Percentiles rank a stretch among this genome's conserved stretches.
Conservation (phyloP, 23 tunicate genomes). For the Oikopleura dioica region DNA sequence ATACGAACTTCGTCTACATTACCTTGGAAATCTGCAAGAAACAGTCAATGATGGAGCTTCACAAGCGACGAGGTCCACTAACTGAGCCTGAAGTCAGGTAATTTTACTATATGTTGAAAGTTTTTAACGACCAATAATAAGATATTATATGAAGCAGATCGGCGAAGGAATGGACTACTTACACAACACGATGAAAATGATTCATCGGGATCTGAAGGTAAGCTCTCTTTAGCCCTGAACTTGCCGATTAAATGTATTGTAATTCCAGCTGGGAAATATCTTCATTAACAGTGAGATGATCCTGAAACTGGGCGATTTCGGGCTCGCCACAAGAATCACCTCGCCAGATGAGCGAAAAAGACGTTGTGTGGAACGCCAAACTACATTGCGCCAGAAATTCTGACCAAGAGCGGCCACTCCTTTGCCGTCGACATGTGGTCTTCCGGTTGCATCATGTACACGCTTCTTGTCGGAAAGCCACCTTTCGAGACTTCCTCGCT, state of each 20-base stretch:
- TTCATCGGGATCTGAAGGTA: constrained; percentile 89
- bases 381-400: constrained; percentile 80
- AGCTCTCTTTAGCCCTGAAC: too few species aligned
- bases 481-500: constrained; percentile 82
- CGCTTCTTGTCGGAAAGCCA: constrained; percentile 62
- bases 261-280: constrained; percentile 59
- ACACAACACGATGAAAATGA: constrained; percentile 56
- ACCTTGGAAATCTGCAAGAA: constrained; percentile 66
- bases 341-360: constrained; percentile 64
- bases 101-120: too few species aligned
- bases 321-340: constrained; percentile 54
- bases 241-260: too few species aligned
- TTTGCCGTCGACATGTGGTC: constrained; percentile 96
- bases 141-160: constrained; percentile 81
- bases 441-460: constrained; percentile 86
- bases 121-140: too few species aligned
- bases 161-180: constrained; percentile 39
- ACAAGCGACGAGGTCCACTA: constrained; percentile 63
- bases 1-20: constrained; percentile 74
- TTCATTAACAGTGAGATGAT: constrained; percentile 91
- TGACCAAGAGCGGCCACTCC: constrained; percentile 80
- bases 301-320: constrained; percentile 68
- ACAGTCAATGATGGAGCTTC: constrained; percentile 84
- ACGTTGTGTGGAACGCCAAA: constrained; percentile 96
- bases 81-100: constrained; percentile 91